Percentiles rank a stretch among this genome's conserved stretches.
Evolutionary conservation across 2,888 invertebrate genomes (phyloP).

Genomic region (Drosophila cracens): DNA sequence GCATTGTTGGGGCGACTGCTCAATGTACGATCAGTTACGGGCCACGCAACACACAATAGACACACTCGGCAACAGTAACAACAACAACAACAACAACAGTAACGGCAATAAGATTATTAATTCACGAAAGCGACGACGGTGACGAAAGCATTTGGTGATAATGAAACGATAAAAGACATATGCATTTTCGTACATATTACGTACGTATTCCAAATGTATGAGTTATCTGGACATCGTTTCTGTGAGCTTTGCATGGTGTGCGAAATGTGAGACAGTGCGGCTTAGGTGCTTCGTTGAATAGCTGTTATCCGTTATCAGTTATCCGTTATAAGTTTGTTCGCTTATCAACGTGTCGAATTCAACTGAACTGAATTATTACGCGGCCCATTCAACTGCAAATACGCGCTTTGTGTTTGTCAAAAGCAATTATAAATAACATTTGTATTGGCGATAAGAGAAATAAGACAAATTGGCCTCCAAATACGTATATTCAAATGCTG

Average conservation of each 20-base stretch:
- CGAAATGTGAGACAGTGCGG: conserved; percentile 35
- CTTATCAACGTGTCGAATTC: conserved; percentile 33
- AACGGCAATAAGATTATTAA: conserved; percentile 32
- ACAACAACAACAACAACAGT: conserved; percentile 22
- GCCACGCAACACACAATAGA: conserved; percentile 53
- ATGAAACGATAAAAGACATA: conserved; percentile 76
- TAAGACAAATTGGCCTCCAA: conserved; percentile 29
- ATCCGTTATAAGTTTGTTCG: conserved; percentile 18
- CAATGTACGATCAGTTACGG: conserved; percentile 58
- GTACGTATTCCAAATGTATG: neutral
- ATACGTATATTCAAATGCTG: conserved; percentile 20
- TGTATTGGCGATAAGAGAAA: conserved; percentile 39
- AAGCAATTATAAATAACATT: conserved; percentile 15
- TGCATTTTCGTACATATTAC: conserved; percentile 4
- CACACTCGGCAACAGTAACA: conserved; percentile 28
- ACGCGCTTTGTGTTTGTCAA: conserved; percentile 12
- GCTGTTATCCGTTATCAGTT: conserved; percentile 32
- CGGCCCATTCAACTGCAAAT: conserved; percentile 3
- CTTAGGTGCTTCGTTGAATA: conserved; percentile 27
- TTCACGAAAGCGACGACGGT: conserved; percentile 54
- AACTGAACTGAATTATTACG: conserved; percentile 10
- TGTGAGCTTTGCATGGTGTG: conserved; percentile 18
- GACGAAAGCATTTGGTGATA: conserved; percentile 76
- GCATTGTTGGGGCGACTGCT: conserved; percentile 55
- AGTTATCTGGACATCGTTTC: conserved; percentile 7